Percentiles rank a stretch among this genome's conserved stretches.
Conservation (phyloP, 2,113 vertebrate species). For the Brachyhypopomus occidentalis region DNA sequence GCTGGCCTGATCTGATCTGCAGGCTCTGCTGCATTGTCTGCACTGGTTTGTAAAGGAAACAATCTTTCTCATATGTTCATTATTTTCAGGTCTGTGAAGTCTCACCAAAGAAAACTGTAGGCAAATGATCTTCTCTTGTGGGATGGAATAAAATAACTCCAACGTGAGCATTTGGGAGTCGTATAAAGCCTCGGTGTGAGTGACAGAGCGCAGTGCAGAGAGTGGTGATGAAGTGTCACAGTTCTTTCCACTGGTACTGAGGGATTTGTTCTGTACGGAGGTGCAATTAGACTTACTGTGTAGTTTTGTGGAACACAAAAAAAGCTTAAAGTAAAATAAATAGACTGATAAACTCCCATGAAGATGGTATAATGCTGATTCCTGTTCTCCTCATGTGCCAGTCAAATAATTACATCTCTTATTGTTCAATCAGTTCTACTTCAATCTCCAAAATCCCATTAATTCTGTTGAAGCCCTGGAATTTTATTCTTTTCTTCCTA, state of each 20-base stretch:
- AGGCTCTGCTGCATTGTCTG: constrained; percentile 32
- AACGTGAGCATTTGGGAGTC: constrained; percentile 28
- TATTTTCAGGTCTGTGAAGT: constrained; percentile 23
- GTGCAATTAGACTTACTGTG: constrained; percentile 11
- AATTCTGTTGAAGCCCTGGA: too few relatives aligned
- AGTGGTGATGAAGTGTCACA: not conserved
- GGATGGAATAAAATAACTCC: constrained; percentile 46
- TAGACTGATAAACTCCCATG: not conserved
- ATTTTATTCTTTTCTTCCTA: too few relatives aligned
- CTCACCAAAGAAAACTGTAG: constrained; percentile 36
- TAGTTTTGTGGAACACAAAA: not conserved
- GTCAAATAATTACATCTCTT: not conserved
- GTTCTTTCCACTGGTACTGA: not conserved
- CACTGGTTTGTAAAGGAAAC: constrained; percentile 21
- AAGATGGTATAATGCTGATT: not conserved
- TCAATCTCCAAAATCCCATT: not conserved
- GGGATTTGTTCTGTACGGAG: constrained; percentile 18
- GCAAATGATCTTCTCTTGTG: constrained; percentile 17
- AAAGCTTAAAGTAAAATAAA: constrained; percentile 17
- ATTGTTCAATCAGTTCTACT: not conserved
- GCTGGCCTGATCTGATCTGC: too few relatives aligned
- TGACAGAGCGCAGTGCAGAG: constrained; percentile 10
- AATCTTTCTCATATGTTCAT: constrained; percentile 35
- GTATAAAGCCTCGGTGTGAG: constrained; percentile 2
- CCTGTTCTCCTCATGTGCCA: not conserved